Evolutionary conservation across 2,113 vertebrate species (phyloP), one percentile per base, ranked within the genome.

Genomic region (Loxodonta africana): DNA sequence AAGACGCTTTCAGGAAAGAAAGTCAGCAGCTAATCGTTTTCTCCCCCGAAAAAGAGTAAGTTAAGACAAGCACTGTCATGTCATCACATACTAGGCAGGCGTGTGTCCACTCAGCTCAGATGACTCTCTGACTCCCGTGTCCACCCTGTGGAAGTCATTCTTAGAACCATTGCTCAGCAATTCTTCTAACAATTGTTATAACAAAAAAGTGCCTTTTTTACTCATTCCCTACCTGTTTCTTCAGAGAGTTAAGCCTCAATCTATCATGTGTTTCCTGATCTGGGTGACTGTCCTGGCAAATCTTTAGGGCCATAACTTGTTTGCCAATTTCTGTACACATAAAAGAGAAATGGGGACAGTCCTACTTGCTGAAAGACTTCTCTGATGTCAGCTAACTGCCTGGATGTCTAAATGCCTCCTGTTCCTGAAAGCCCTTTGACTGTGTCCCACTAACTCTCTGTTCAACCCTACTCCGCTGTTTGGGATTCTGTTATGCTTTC

Each of bases 1-100:
- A 93, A 69, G 8, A 51, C 3, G 67, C 76, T 95, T 91, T 95
- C n/a, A 89, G 26, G 46, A 94, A 83, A 82, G 2, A 85, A 89
- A 83, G 11, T 41, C 87, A 86, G 57, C 18, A 37, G 8, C 46
- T 85, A 89, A 86, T 80, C 89, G 48, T 62, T 71, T 0, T 71
- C 48, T 93, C 23, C 28, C 69, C 30, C 37, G 33, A 53, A 71
- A 41, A 89, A 78, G 8, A 84, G 10, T 9, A 74, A 74, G 0
- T 94, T 41, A 73, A 73, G n/a, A 4, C 7, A 51, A 83, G 7
- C 28, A 57, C n/a, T 17, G 9, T n/a, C 25, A 95, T 83, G 63
- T 67, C 30, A 76, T 69, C 90, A 78, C 17, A 21, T 12, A 25
- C 14, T 83, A 63, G 30, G 3, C 12, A 88, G 10, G 9, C 18